Evolutionary conservation across 1,140 invertebrate species (phyloP).

Genomic region (Nebria ingens): DNA sequence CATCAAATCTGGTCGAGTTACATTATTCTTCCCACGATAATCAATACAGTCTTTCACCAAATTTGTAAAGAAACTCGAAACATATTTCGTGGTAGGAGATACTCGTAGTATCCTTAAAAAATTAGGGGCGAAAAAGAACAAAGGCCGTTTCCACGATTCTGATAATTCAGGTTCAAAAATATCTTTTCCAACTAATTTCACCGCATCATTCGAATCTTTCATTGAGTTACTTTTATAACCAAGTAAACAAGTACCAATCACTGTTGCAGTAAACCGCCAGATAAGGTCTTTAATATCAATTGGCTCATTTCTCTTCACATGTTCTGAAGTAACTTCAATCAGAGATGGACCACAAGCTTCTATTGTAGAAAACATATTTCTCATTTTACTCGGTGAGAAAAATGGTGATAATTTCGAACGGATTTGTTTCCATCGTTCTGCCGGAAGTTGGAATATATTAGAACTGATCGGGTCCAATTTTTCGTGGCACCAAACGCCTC

Average conservation of each 20-base stretch:
- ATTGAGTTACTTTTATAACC: slow-evolving; percentile 29
- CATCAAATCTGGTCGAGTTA: slow-evolving; percentile 34
- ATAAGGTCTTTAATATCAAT: slow-evolving; percentile 27
- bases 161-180: slow-evolving; percentile 16
- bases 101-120: slow-evolving; percentile 18
- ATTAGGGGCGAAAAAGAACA: slow-evolving; percentile 18
- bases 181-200: slow-evolving; percentile 24
- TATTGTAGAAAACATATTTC: slow-evolving; percentile 41
- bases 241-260: slow-evolving; percentile 32
- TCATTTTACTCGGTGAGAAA: slow-evolving; percentile 44
- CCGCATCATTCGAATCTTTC: slow-evolving; percentile 22
- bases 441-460: slow-evolving; percentile 31
- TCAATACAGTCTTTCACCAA: slow-evolving; percentile 31
- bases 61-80: slow-evolving; percentile 32
- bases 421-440: slow-evolving; percentile 37
- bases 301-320: neutral
- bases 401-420: slow-evolving; percentile 38
- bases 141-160: slow-evolving; percentile 15
- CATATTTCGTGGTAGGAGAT: slow-evolving; percentile 19
- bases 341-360: slow-evolving; percentile 23
- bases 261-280: slow-evolving; percentile 24
- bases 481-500: slow-evolving; percentile 15
- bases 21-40: slow-evolving; percentile 30
- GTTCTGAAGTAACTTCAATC: slow-evolving; percentile 7
- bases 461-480: slow-evolving; percentile 23